Evolutionary conservation across 2,888 invertebrate genomes (phyloP).

Genomic region (Andrena bucephala): DNA sequence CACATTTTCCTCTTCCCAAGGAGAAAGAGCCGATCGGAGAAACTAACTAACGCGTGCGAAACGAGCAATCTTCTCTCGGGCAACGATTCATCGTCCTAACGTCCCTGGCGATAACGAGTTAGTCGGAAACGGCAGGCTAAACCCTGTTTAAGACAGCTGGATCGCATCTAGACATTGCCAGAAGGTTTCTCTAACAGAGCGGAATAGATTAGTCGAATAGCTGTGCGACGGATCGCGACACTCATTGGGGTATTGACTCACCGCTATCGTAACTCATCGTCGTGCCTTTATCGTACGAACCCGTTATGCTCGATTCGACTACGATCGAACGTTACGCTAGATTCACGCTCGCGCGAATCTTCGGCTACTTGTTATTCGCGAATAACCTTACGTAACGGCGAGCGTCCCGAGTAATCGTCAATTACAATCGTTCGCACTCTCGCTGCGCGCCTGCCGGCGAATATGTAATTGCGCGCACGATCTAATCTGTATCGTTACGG

Average conservation of each 20-base stretch:
- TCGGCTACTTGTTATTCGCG: not conserved
- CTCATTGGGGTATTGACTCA: no score
- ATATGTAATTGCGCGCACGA: slow-evolving; percentile 23
- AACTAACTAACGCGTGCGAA: slow-evolving; percentile 9
- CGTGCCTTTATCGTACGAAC: no score
- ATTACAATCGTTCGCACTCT: slow-evolving; percentile 26
- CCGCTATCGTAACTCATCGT: no score
- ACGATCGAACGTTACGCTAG: no score
- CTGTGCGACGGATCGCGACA: no score
- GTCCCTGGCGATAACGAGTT: not conserved
- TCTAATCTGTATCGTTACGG: slow-evolving; percentile 21
- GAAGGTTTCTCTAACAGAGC: no score
- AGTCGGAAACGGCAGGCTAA: not conserved
- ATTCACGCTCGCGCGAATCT: not conserved
- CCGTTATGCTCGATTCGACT: no score
- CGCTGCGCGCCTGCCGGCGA: not conserved
- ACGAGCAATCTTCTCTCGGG: not conserved
- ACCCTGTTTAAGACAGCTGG: no score
- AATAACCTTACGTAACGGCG: not conserved
- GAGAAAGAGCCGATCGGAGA: not conserved
- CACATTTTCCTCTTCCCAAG: not conserved
- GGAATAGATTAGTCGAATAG: no score
- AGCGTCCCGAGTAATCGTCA: not conserved
- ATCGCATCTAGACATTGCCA: no score
- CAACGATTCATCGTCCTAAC: not conserved